Conservation (phyloP, 2,113 vertebrate genomes). For the Oreochromis aureus region DNA sequence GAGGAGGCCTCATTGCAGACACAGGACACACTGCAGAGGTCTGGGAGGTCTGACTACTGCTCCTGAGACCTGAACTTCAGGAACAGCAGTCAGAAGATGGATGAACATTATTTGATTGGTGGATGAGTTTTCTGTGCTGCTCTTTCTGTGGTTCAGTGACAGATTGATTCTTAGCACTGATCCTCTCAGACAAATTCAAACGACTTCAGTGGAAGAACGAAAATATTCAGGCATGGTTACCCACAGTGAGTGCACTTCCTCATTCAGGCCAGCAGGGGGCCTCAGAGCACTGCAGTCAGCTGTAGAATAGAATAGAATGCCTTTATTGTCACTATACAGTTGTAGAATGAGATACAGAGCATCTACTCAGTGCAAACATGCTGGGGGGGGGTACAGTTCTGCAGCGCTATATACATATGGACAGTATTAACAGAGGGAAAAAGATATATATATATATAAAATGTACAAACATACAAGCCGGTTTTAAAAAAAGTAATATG, state of each 20-base stretch:
- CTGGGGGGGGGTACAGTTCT: too few species aligned
- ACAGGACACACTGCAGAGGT: background rate
- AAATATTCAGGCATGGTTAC: background rate
- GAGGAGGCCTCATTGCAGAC: background rate
- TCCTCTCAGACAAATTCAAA: background rate
- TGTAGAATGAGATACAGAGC: too few species aligned
- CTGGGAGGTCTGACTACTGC: background rate
- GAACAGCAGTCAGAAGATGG: background rate
- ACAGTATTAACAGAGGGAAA: too few species aligned
- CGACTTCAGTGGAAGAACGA: background rate
- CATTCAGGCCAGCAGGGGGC: background rate
- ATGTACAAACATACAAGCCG: too few species aligned
- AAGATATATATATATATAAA: too few species aligned
- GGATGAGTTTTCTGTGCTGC: background rate
- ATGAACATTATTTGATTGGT: background rate
- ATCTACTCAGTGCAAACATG: too few species aligned
- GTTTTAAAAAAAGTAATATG: too few species aligned
- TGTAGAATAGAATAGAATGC: background rate
- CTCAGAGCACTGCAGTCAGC: background rate
- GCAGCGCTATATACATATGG: too few species aligned
- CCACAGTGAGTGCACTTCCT: background rate
- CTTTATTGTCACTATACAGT: too few species aligned
- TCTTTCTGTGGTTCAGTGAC: background rate
- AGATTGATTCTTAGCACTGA: background rate
- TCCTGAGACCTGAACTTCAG: background rate